These are phyloP conservation scores for Accipiter virgatus DNA, from an alignment of 2,113 vertebrate species.

Conservation along the genomic window DNA sequence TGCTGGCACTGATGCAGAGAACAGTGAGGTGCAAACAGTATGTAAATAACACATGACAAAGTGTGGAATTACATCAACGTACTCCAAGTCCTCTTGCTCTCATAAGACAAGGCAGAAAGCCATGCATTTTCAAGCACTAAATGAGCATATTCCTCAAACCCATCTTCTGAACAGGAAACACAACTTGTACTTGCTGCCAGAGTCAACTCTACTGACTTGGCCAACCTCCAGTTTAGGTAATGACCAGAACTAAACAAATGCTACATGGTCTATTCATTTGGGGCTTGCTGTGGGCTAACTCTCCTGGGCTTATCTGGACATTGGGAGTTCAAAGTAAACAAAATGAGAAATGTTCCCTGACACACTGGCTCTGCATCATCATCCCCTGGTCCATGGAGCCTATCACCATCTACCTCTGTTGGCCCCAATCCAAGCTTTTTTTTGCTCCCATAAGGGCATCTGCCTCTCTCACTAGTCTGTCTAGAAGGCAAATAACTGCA, in stretches of 20 bases:
- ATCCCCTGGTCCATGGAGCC: neutral
- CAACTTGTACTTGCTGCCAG: neutral
- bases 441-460: neutral
- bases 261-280: neutral
- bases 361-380: neutral
- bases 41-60: conserved; percentile 40
- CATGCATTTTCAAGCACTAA: neutral
- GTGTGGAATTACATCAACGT: conserved; percentile 32
- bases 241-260: conserved; percentile 1
- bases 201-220: conserved; percentile 19
- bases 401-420: neutral
- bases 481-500: neutral
- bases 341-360: neutral
- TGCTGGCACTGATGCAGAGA: conserved; percentile 28
- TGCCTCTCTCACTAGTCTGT: neutral
- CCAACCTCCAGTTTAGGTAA: neutral
- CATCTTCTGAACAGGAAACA: conserved; percentile 29
- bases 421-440: neutral
- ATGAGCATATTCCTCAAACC: neutral
- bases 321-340: neutral
- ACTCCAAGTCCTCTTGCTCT: neutral
- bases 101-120: neutral
- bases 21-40: conserved; percentile 41
- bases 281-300: neutral
- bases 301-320: neutral